Evolutionary conservation across 2,888 invertebrate species (phyloP).

Genomic region (Drosophila anomalipes): DNA sequence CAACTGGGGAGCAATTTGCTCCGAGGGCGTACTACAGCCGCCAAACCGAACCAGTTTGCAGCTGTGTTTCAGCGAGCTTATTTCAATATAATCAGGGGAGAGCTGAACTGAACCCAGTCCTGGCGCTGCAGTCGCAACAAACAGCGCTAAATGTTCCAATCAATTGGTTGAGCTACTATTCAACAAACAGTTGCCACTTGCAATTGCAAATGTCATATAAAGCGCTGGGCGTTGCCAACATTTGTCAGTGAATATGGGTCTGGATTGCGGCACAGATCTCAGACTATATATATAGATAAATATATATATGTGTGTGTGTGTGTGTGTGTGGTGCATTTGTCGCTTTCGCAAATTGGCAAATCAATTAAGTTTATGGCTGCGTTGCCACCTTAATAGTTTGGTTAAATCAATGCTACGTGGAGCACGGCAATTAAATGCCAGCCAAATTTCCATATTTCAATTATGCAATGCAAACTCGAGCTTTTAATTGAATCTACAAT

Average conservation of each 20-base stretch:
- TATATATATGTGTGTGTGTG: background rate
- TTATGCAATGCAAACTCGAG: conserved; percentile 56
- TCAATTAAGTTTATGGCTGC: conserved; percentile 76
- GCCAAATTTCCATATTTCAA: conserved; percentile 71
- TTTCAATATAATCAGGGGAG: conserved; percentile 79
- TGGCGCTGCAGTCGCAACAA: conserved; percentile 1
- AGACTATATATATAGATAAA: background rate
- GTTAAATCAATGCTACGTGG: conserved; percentile 57
- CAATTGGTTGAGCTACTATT: conserved; percentile 11
- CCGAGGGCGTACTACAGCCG: conserved; percentile 7
- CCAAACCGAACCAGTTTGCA: conserved; percentile 70
- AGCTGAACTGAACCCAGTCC: conserved; percentile 39
- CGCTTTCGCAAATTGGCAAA: conserved; percentile 66
- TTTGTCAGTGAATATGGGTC: conserved; percentile 59
- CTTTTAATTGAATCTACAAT: conserved; percentile 51
- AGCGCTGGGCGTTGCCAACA: conserved; percentile 59
- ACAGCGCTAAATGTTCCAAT: conserved; percentile 41
- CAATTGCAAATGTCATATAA: conserved; percentile 40
- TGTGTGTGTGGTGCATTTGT: conserved; percentile 26
- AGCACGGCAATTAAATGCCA: conserved; percentile 59
- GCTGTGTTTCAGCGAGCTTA: conserved; percentile 49
- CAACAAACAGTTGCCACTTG: conserved; percentile 16
- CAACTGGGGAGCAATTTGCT: conserved; percentile 42
- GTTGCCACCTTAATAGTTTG: conserved; percentile 66
- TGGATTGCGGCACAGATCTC: background rate